Evolutionary conservation across 2,888 invertebrate genomes (phyloP).

Genomic region (Drosophila colorata): DNA sequence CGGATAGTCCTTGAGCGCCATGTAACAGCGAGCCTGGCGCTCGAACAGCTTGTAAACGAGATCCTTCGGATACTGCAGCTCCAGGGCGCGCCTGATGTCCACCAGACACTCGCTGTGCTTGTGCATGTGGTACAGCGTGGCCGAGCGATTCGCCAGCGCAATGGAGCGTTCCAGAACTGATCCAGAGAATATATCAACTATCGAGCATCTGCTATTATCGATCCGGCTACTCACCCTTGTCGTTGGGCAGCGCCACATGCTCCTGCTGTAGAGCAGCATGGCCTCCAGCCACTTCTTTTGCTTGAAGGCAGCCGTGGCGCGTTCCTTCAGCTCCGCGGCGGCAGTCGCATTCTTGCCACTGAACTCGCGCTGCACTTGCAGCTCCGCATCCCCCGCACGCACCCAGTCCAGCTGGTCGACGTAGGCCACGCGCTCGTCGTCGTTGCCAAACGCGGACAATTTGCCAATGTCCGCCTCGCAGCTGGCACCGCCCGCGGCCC

Average conservation of each 20-base stretch:
- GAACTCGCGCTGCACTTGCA: slow-evolving; percentile 86
- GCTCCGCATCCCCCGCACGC: slow-evolving; percentile 85
- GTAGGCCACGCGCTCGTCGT: slow-evolving; percentile 89
- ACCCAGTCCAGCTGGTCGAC: slow-evolving; percentile 86
- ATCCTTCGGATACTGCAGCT: slow-evolving; percentile 89
- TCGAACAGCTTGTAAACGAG: slow-evolving; percentile 91
- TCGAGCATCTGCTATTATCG: neutral
- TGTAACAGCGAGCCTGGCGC: slow-evolving; percentile 90
- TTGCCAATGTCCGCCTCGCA: slow-evolving; percentile 87
- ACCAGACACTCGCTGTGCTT: slow-evolving; percentile 89
- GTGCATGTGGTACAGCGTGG: slow-evolving; percentile 90
- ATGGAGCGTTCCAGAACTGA: slow-evolving; percentile 89
- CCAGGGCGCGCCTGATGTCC: slow-evolving; percentile 90
- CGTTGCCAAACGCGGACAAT: slow-evolving; percentile 88
- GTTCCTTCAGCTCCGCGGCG: slow-evolving; percentile 89
- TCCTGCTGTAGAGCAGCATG: slow-evolving; percentile 89
- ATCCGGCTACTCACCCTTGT: slow-evolving; percentile 87
- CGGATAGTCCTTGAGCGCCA: slow-evolving; percentile 89
- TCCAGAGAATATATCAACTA: neutral
- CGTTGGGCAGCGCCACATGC: slow-evolving; percentile 89
- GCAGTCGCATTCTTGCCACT: slow-evolving; percentile 86
- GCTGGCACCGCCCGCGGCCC: slow-evolving; percentile 85
- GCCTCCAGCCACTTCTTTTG: slow-evolving; percentile 90
- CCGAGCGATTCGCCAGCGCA: slow-evolving; percentile 92
- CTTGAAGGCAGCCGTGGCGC: slow-evolving; percentile 91